Base-by-base conservation (phyloP, 2,888 invertebrate genomes). In the Andrena hattorfiana region DNA sequence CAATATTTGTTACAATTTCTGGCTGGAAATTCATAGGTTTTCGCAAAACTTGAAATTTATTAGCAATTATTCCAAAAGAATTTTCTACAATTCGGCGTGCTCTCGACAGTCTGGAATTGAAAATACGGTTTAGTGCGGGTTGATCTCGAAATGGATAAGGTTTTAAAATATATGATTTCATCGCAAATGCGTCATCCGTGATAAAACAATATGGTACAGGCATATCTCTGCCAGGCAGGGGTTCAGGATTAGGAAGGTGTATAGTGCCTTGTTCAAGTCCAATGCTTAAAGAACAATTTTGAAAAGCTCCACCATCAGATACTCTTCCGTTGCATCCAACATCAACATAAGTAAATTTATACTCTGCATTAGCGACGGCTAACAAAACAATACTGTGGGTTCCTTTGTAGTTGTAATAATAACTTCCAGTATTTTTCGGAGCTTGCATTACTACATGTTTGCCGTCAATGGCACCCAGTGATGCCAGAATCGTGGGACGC, bases 11-110 rank as follows among this genome's bases (percentile, higher is more conserved):
- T n/a, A n/a, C n/a, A n/a, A n/a, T n/a, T n/a, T n/a, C n/a, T n/a
- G n/a, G n/a, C n/a, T n/a, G n/a, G n/a, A n/a, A n/a, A n/a, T n/a
- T n/a, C n/a, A n/a, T n/a, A n/a, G n/a, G n/a, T n/a, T n/a, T n/a
- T n/a, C 28, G 28, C 20, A 26, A 59, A 59, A 59, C 16, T 59
- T 26, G 59, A 23, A 59, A 59, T 59, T 59, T 59, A 20, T 59
- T 59, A 26, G 23, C 59, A 59, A 59, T 23, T 59, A 59, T 59
- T 59, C 59, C 59, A 59, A 59, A 28, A 59, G 28, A 59, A 59
- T 59, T 59, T 23, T 28, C 23, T 59, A 59, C 28, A 7, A 59
- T 59, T 20, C 59, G 59, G 23, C 59, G 59, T 59, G 49, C 49
- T n/a, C 49, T 49, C 5, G 49, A 49, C n/a, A 49, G 6, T n/a